Percentiles rank a stretch among this genome's conserved stretches.
phyloP scores from a whole-genome alignment of 2,888 invertebrate genomes.

The Geophilus truncorum region DNA sequence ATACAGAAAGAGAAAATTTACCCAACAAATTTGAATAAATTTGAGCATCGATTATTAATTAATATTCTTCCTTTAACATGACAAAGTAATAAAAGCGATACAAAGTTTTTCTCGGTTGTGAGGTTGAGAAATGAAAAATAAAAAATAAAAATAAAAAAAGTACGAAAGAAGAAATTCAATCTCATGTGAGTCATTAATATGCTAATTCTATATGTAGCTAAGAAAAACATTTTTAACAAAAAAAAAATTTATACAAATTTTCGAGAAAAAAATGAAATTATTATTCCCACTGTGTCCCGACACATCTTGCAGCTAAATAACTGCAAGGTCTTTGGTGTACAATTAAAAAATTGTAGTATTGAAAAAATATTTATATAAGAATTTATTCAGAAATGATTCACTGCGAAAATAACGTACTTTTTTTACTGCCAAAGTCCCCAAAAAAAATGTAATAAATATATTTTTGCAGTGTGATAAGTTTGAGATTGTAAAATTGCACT shows the following conservation, averaged over 20 bases:
- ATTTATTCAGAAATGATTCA: neutral
- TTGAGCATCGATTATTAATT: conserved; percentile 14
- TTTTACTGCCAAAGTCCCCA: no score
- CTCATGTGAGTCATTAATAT: neutral
- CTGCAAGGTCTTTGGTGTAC: conserved; percentile 16
- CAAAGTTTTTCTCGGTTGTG: neutral
- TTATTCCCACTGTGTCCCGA: conserved; percentile 7
- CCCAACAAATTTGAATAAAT: neutral
- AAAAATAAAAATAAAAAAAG: neutral
- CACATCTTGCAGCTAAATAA: conserved; percentile 8
- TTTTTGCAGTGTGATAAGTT: neutral
- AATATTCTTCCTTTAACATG: neutral
- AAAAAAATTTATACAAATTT: neutral
- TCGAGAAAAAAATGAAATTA: neutral
- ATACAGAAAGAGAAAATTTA: neutral
- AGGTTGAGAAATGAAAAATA: neutral
- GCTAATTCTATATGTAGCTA: conserved; percentile 8
- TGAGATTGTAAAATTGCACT: neutral
- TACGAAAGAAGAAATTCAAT: neutral
- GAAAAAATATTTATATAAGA: conserved; percentile 9
- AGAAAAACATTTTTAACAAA: neutral
- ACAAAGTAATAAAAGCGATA: neutral
- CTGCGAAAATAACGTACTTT: neutral
- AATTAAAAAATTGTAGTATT: conserved; percentile 5
- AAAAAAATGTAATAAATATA: neutral